A percentile compares a stretch with the other conserved stretches of the same genome.
phyloP scores from a whole-genome alignment of 2,888 invertebrate species.

The Copidosoma aretas region DNA sequence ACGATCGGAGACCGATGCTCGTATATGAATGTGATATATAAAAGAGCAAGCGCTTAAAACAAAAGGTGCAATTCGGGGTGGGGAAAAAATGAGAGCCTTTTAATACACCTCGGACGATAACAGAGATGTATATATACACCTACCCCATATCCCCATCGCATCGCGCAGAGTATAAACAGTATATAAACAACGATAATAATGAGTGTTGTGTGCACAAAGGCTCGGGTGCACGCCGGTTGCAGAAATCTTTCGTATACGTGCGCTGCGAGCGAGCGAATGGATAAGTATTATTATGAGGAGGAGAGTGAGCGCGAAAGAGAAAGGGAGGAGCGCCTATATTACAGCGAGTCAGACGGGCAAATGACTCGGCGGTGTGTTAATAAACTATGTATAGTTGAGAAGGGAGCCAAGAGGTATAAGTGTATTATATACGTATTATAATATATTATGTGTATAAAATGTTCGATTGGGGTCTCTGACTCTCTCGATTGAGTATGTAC shows the following conservation, averaged over 20 bases:
- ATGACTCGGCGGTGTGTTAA: background rate
- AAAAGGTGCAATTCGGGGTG: too few relatives aligned
- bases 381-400: background rate
- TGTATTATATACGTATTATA: too few relatives aligned
- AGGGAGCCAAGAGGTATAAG: background rate
- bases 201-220: background rate
- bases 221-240: background rate
- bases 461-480: background rate
- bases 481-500: background rate
- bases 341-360: background rate
- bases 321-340: slow-evolving; percentile 1
- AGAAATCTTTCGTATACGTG: slow-evolving; percentile 6
- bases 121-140: too few relatives aligned
- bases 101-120: too few relatives aligned
- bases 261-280: slow-evolving; percentile 4
- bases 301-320: slow-evolving; percentile 31
- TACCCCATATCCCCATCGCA: too few relatives aligned
- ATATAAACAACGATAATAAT: too few relatives aligned
- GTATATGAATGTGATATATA: too few relatives aligned
- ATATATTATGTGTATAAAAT: too few relatives aligned
- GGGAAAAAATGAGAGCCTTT: too few relatives aligned
- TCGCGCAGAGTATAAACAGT: too few relatives aligned
- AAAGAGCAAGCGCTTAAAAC: too few relatives aligned
- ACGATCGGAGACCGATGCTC: too few relatives aligned
- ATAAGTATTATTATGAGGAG: slow-evolving; percentile 14